Base-by-base conservation (phyloP, 2,113 vertebrate species). In the Microcebus lehilahytsara region DNA sequence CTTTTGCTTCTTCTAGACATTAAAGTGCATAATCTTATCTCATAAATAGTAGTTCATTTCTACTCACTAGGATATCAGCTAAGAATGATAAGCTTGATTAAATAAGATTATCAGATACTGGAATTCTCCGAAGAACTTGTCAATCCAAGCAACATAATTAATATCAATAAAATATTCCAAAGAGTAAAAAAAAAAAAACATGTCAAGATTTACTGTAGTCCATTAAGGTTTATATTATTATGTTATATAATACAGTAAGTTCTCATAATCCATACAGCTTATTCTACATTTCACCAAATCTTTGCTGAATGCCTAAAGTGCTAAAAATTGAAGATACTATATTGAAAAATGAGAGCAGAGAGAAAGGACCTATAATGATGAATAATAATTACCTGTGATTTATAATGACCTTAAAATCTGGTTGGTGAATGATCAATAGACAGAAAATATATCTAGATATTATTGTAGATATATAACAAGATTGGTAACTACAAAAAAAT, bases 21-120 rank as follows among this genome's bases (percentile, higher is more conserved):
- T 72, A 89, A 93, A 30, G 42, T 0, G 0, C 13, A 78, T 5
- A 95, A 16, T 87, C 91, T 97, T 74, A 92, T 78, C 77, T 86
- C 66, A 90, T 2, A 85, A 97, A 89, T 2, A 93, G 85, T 42
- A 6, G 20, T 69, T 32, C 62, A 9, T 83, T 96, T 69, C 92
- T 56, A 93, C 80, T 96, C 72, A 60, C 95, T 77, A 93, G 85
- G 97, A 79, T 30, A 97, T 79, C 56, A 96, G 9, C 88, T 64
- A 42, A 75, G 74, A 97, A 97, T 93, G 64, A 94, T 58, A 95
- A 97, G 23, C n/a, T 6, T 56, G 58, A 92, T 3, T 1, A 72
- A 84, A 89, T 94, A 71, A n/a, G 9, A 95, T 95, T 51, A 62
- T 97, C 71, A 56, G 71, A n/a, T 34, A 78, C 72, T 85, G 9